phyloP scores from a whole-genome alignment of 2,888 invertebrate genomes.

The Eumerus sabulonum region DNA sequence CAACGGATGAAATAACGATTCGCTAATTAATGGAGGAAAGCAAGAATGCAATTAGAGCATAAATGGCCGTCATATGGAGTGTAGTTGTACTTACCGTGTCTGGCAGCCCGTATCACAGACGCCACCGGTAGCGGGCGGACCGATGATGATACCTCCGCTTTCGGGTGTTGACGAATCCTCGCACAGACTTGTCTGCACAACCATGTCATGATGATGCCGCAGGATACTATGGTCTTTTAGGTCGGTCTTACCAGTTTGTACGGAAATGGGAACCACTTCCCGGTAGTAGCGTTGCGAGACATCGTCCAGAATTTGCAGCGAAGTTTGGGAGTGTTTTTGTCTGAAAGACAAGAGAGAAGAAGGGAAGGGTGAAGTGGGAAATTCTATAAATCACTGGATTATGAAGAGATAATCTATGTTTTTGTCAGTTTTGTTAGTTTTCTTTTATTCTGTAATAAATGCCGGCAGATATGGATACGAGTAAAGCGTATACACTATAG shows the following conservation, averaged over 20 bases:
- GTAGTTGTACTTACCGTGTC: slow-evolving; percentile 84
- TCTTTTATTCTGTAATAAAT: not conserved
- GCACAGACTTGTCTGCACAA: slow-evolving; percentile 76
- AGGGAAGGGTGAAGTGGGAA: slow-evolving; percentile 6
- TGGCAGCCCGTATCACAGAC: slow-evolving; percentile 90
- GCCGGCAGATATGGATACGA: too few relatives aligned
- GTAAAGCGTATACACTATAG: too few relatives aligned
- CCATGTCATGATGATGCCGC: slow-evolving; percentile 76
- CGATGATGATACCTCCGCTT: slow-evolving; percentile 67
- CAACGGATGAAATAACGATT: slow-evolving; percentile 75
- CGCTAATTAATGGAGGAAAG: slow-evolving; percentile 71
- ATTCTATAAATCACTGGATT: slow-evolving; percentile 52
- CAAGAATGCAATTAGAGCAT: slow-evolving; percentile 9
- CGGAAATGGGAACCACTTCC: slow-evolving; percentile 76
- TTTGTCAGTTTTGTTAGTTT: slow-evolving; percentile 46
- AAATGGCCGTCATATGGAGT: not conserved
- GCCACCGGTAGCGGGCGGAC: slow-evolving; percentile 74
- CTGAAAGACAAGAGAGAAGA: slow-evolving; percentile 69
- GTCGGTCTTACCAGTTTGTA: slow-evolving; percentile 75
- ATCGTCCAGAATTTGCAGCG: slow-evolving; percentile 78
- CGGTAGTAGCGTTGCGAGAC: slow-evolving; percentile 78
- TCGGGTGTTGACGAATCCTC: slow-evolving; percentile 70
- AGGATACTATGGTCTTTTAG: slow-evolving; percentile 77
- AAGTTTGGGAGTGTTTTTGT: slow-evolving; percentile 78
- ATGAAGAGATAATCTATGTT: slow-evolving; percentile 44